These are phyloP conservation scores for Platanista minor DNA, from an alignment of 2,113 vertebrate species.

Conservation along the genomic window DNA sequence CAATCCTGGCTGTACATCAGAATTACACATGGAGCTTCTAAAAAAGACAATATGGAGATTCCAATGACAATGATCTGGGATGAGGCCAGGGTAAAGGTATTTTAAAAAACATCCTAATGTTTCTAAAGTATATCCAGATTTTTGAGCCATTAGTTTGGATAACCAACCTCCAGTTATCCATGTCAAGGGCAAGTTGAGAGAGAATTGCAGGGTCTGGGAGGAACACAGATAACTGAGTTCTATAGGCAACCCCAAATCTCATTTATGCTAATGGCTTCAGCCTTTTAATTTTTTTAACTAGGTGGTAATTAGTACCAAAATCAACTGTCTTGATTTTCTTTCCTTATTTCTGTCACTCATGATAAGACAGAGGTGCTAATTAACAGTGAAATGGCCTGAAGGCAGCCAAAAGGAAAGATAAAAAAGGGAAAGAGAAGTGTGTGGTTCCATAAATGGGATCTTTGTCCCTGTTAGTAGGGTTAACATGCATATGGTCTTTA, in stretches of 20 bases:
- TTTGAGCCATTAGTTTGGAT: not conserved
- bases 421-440: not conserved
- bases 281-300: slow-evolving; percentile 35
- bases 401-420: slow-evolving; percentile 9
- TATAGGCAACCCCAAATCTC: not conserved
- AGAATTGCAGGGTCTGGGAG: not conserved
- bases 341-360: slow-evolving; percentile 30
- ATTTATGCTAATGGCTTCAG: slow-evolving; percentile 2
- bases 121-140: not conserved
- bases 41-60: not conserved
- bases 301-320: slow-evolving; percentile 57
- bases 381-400: slow-evolving; percentile 32
- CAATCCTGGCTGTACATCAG: not conserved
- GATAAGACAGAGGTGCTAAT: slow-evolving; percentile 52
- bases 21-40: not conserved
- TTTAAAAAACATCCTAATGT: not conserved
- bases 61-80: not conserved
- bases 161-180: not conserved
- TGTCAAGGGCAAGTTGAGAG: not conserved
- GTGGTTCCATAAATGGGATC: not conserved
- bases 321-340: slow-evolving; percentile 19
- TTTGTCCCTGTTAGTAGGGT: not conserved
- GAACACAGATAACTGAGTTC: not conserved
- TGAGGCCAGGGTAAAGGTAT: not conserved
- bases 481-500: not conserved